Conservation (phyloP, 2,888 invertebrate species). For the Hylaea fasciaria region DNA sequence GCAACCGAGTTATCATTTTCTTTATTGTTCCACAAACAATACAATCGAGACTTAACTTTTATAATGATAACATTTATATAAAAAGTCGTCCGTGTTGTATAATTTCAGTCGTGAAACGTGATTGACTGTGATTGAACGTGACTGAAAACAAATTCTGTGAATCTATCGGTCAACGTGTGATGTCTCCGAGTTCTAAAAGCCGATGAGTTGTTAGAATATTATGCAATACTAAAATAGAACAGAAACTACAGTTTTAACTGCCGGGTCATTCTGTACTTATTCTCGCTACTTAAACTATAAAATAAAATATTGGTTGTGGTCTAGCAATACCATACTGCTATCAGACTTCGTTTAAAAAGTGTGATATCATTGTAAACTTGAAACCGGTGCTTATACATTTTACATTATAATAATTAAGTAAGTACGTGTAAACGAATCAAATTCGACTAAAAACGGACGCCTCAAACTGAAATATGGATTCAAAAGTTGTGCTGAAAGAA, state of each 20-base stretch:
- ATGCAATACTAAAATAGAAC: conserved; percentile 43
- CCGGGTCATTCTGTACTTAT: neutral
- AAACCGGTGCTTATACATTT: conserved; percentile 9
- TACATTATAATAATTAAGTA: too few species aligned
- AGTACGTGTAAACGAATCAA: conserved; percentile 13
- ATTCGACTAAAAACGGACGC: conserved; percentile 17
- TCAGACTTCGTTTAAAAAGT: too few species aligned
- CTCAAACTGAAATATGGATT: conserved; percentile 80
- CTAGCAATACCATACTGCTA: too few species aligned
- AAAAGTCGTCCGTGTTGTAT: conserved; percentile 14
- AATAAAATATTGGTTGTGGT: conserved; percentile 7
- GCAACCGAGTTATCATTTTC: conserved; percentile 33
- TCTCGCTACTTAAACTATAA: too few species aligned
- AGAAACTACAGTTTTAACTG: conserved; percentile 3
- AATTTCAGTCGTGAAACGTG: conserved; percentile 29
- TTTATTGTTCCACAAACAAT: conserved; percentile 50
- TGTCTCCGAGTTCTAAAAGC: conserved; percentile 38
- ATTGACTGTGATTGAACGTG: too few species aligned
- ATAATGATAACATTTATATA: conserved; percentile 17
- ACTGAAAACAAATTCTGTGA: conserved; percentile 31
- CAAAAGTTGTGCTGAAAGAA: conserved; percentile 85
- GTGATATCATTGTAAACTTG: too few species aligned
- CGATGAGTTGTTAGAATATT: conserved; percentile 44
- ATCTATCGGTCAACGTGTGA: conserved; percentile 31
- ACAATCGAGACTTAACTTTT: conserved; percentile 19